phyloP scores from a whole-genome alignment of 2,888 invertebrate genomes.

The Drosophila tanythrix region DNA sequence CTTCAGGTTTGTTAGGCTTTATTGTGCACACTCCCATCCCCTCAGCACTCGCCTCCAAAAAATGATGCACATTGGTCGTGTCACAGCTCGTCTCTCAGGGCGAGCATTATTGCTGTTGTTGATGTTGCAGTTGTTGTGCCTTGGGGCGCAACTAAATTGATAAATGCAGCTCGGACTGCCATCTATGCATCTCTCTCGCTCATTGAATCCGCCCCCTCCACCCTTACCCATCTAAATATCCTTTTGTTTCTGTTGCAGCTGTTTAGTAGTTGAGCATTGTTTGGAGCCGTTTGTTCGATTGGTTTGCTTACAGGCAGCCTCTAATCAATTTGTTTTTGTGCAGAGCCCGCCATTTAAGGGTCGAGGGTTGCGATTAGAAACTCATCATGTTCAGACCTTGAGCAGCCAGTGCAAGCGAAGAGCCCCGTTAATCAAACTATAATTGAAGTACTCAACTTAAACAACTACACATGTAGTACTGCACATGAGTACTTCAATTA shows the following conservation, averaged over 20 bases:
- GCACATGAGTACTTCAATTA: background rate
- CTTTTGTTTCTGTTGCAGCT: background rate
- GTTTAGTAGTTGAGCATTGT: slow-evolving; percentile 31
- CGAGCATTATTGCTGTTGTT: slow-evolving; percentile 19
- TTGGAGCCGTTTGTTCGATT: slow-evolving; percentile 32
- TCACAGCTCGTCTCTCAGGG: slow-evolving; percentile 65
- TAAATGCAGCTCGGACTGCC: slow-evolving; percentile 61
- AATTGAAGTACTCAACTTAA: no score
- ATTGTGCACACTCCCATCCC: slow-evolving; percentile 44
- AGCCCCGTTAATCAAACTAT: no score
- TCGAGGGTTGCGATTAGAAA: slow-evolving; percentile 1
- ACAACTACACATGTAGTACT: background rate
- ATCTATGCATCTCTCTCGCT: slow-evolving; percentile 3
- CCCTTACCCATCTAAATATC: background rate
- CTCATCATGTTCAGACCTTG: background rate
- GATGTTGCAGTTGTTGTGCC: slow-evolving; percentile 65
- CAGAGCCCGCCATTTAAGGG: slow-evolving; percentile 1
- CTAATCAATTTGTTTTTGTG: slow-evolving; percentile 20
- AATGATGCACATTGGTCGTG: slow-evolving; percentile 48
- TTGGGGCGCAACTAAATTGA: slow-evolving; percentile 72
- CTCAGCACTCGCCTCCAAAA: background rate
- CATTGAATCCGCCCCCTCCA: background rate
- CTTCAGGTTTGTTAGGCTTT: slow-evolving; percentile 69
- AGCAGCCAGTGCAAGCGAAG: background rate
- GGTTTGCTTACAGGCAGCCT: slow-evolving; percentile 17